Evolutionary conservation across 2,797 vertebrate species (phyloP).

Genomic region (Pteropus rufus): DNA sequence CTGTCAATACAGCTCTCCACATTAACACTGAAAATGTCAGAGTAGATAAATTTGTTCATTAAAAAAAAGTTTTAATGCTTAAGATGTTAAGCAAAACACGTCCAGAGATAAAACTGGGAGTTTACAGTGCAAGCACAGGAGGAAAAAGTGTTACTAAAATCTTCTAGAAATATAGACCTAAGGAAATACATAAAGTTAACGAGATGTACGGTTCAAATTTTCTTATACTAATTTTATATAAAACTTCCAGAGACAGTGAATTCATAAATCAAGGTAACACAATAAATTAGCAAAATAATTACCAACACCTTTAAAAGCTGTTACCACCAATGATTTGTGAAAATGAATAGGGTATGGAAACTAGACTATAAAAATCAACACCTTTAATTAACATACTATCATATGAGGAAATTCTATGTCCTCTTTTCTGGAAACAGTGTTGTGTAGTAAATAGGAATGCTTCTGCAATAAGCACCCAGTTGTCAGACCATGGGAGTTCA

Average conservation of each 20-base stretch:
- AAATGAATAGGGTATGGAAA: conserved; percentile 4
- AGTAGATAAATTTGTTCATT: not conserved
- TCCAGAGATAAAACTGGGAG: not conserved
- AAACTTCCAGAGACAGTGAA: not conserved
- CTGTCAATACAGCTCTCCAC: not conserved
- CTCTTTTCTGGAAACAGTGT: not conserved
- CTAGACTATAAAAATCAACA: not conserved
- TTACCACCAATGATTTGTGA: not conserved
- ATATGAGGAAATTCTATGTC: not conserved
- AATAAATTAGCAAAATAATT: not conserved
- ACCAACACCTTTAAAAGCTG: not conserved
- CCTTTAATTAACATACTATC: not conserved
- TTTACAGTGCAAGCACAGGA: not conserved
- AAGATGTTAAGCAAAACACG: not conserved
- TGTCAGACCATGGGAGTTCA: not conserved
- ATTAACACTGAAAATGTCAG: not conserved
- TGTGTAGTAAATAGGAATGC: not conserved
- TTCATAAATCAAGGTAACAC: conserved; percentile 29
- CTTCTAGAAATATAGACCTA: not conserved
- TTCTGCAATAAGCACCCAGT: fast-evolving
- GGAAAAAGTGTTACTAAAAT: not conserved
- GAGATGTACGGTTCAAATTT: not conserved
- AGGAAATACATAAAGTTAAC: not conserved
- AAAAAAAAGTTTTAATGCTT: not conserved
- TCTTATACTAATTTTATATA: conserved; percentile 7